phyloP scores from a whole-genome alignment of 2,888 invertebrate species.

The Hydrotaea cyrtoneurina region DNA sequence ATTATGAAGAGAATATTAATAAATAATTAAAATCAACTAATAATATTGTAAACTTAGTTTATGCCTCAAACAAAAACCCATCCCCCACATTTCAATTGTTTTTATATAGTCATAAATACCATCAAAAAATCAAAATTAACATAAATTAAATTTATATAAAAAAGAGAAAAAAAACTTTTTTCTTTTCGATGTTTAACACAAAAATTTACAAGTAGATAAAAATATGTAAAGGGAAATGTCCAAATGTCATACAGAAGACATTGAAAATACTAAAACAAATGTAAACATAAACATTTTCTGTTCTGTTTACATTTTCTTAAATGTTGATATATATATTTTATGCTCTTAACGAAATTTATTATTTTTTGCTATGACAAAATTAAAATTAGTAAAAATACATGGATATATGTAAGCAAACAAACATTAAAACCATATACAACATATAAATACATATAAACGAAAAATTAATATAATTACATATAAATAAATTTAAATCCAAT shows the following conservation, averaged over 20 bases:
- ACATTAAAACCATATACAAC: conserved; percentile 42
- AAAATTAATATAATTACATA: conserved; percentile 51
- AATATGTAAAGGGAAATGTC: conserved; percentile 43
- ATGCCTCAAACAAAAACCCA: conserved; percentile 42
- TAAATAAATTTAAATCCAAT: conserved; percentile 69
- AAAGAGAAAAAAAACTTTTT: conserved; percentile 36
- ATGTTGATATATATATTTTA: conserved; percentile 59
- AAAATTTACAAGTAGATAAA: conserved; percentile 36
- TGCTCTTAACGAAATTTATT: conserved; percentile 39
- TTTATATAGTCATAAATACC: conserved; percentile 45
- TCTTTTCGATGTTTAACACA: conserved; percentile 51
- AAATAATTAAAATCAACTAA: conserved; percentile 6
- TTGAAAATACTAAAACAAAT: no score
- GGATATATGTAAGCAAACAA: conserved; percentile 46
- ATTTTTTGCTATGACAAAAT: conserved; percentile 37
- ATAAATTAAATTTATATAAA: conserved; percentile 60
- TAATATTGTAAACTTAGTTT: conserved; percentile 31
- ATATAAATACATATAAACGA: conserved; percentile 46
- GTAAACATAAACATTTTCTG: no score
- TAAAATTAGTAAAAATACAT: conserved; percentile 43
- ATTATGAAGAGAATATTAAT: background rate
- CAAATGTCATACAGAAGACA: conserved; percentile 56
- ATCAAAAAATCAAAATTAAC: conserved; percentile 63
- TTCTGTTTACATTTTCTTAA: conserved; percentile 57
- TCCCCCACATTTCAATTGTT: conserved; percentile 49